phyloP scores from a whole-genome alignment of 2,888 invertebrate genomes.

The Desoria tigrina region DNA sequence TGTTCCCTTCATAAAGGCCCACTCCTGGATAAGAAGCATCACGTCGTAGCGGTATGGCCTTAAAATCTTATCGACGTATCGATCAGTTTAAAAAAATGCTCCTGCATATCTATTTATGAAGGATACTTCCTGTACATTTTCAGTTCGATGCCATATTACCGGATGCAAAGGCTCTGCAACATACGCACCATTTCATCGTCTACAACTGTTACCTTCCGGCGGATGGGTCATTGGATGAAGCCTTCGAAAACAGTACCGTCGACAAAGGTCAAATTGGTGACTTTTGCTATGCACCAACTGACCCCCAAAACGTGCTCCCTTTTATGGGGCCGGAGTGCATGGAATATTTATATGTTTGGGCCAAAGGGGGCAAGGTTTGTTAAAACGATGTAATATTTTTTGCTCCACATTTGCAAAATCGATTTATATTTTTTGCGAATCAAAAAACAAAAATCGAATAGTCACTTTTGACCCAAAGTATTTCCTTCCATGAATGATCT shows the following conservation, averaged over 20 bases:
- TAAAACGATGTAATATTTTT: no score
- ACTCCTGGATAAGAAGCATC: constrained; percentile 68
- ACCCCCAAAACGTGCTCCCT: not conserved
- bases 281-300: not conserved
- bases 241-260: constrained; percentile 4
- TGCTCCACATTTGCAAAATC: no score
- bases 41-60: constrained; percentile 70
- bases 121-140: no score
- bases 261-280: not conserved
- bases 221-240: not conserved
- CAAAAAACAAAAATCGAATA: no score
- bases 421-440: no score
- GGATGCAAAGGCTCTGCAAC: not conserved
- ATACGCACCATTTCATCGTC: constrained; percentile 26
- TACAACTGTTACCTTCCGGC: constrained; percentile 22
- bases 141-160: constrained; percentile 22
- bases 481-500: no score
- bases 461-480: no score
- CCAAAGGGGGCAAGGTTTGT: constrained; percentile 31
- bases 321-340: not conserved
- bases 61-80: no score
- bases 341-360: constrained; percentile 30
- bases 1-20: constrained; percentile 82
- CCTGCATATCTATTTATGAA: constrained; percentile 6
- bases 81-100: no score